Evolutionary conservation across 1,140 invertebrate genomes (phyloP).

Genomic region (Orchesella cincta): DNA sequence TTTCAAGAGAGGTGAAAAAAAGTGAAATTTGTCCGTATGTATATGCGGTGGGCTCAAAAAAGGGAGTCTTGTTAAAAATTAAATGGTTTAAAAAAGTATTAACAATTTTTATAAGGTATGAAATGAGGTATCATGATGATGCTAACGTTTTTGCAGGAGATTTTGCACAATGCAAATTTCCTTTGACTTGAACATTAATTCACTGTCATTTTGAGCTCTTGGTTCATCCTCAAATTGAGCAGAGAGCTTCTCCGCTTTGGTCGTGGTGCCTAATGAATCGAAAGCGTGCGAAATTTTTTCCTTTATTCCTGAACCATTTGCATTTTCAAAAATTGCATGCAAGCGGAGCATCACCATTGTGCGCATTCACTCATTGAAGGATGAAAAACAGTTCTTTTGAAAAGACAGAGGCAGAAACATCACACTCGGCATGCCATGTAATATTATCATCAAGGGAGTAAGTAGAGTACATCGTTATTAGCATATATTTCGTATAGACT

Average conservation of each 20-base stretch:
- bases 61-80: no score
- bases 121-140: not conserved
- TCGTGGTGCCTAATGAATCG: conserved; percentile 17
- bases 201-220: no score
- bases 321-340: not conserved
- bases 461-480: not conserved
- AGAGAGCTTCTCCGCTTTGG: not conserved
- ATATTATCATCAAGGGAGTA: not conserved
- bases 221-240: not conserved
- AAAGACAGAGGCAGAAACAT: not conserved
- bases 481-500: no score
- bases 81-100: no score
- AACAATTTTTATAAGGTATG: no score
- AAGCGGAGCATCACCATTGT: not conserved
- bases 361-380: not conserved
- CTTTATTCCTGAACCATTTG: no score
- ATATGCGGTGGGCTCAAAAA: no score
- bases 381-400: not conserved
- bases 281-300: not conserved
- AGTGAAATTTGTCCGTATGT: no score
- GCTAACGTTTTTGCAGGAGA: not conserved
- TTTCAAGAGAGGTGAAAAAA: no score
- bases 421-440: conserved; percentile 12
- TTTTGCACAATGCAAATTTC: not conserved
- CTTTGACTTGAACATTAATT: no score